Base-by-base conservation (phyloP, 2,888 invertebrate genomes). In the Baccha elongata region DNA sequence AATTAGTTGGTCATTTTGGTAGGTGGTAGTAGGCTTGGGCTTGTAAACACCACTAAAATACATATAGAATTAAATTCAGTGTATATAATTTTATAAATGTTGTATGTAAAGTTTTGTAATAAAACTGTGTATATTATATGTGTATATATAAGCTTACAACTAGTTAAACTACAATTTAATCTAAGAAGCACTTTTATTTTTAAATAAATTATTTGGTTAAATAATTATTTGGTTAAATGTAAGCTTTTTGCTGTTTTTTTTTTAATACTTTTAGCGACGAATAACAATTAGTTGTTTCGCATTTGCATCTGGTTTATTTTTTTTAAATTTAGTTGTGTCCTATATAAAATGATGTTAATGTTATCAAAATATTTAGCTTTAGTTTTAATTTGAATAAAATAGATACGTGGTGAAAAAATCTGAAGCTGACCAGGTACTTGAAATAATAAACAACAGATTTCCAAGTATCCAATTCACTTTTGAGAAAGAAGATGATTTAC, bases 181-280 rank as follows among this genome's bases (percentile, higher is more conserved):
- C 76, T 76, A 76, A 69, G 55, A 76, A 76, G 76, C 76, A 76
- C 76, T 76, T 76, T 69, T 37, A 37, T 40, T 65, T n/a, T 44
- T 58, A 21, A 11, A 50, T 64, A 19, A n/a, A n/a, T n/a, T n/a
- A 15, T 21, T 58, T 55, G 40, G 21, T 48, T n/a, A n/a, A n/a
- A n/a, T n/a, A n/a, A n/a, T n/a, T n/a, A 15, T 21, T 58, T 55
- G 40, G 21, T 48, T 46, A 48, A 26, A 15, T 52, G 55, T 68
- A 53, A 68, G 53, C 29, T 10, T 68, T 52, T 52, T 5, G 3
- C 23, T 32, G 8, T 32, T 6, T 32, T 32, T 32, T 5, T 8
- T 23, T n/a, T n/a, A n/a, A 23, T 23, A 5, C 23, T 23, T 3
- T 23, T 3, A 23, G 23, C 23, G 3, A 4, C 5, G 29, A 32